A percentile compares a stretch with the other conserved stretches of the same genome.
Evolutionary conservation across 2,113 vertebrate genomes (phyloP).

Genomic region (Peromyscus californicus): DNA sequence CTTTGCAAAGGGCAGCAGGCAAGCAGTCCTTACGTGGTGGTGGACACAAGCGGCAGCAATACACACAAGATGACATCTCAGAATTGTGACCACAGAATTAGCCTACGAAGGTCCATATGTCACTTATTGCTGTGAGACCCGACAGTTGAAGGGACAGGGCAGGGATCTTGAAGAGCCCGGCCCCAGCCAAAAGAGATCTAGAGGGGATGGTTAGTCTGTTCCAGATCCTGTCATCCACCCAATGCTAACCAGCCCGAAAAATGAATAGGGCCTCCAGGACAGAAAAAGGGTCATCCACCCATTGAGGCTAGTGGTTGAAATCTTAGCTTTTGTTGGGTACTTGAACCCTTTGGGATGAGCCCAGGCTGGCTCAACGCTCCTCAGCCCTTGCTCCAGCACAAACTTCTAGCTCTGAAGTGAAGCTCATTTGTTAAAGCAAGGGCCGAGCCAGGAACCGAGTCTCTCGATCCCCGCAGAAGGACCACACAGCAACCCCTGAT

Average conservation of each 20-base stretch:
- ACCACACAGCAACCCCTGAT: neutral
- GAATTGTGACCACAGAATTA: neutral
- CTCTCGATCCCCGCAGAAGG: neutral
- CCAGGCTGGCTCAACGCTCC: neutral
- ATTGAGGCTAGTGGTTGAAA: neutral
- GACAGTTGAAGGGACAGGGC: neutral
- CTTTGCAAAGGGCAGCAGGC: neutral
- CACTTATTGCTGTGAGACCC: neutral
- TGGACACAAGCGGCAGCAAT: neutral
- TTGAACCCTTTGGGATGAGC: neutral
- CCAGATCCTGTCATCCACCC: neutral
- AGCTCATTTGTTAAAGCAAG: neutral
- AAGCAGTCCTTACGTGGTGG: neutral
- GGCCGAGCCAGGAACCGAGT: neutral
- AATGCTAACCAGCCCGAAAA: neutral
- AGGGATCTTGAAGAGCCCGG: too few species aligned
- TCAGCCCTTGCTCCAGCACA: fast-evolving
- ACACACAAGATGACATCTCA: constrained; percentile 18
- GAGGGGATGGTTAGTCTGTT: neutral
- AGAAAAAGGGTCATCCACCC: neutral
- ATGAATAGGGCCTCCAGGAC: neutral
- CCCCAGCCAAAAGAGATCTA: fast-evolving
- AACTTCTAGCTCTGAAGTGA: neutral
- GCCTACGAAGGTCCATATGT: neutral
- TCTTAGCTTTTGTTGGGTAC: neutral